Conservation (phyloP, 1,140 invertebrate species). For the Cherax quadricarinatus region DNA sequence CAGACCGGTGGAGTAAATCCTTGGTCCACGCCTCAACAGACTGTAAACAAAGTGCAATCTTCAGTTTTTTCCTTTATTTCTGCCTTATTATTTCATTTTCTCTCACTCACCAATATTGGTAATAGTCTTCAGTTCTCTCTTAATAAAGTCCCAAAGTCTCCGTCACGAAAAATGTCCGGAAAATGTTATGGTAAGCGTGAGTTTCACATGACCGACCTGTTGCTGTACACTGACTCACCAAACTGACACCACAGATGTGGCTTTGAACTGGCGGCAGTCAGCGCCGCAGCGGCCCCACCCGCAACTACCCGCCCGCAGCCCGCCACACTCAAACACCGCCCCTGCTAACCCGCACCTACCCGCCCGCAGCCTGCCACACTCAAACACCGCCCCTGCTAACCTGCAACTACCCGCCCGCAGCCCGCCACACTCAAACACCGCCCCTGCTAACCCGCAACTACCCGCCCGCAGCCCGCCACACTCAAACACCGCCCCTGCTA, state of each 20-base stretch:
- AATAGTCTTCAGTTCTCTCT: not conserved
- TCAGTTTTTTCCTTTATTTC: not conserved
- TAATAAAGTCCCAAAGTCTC: conserved; percentile 2
- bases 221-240: conserved; percentile 47
- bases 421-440: too few species aligned
- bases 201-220: conserved; percentile 65
- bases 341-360: not conserved
- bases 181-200: conserved; percentile 9
- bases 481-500: too few species aligned
- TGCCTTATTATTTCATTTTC: not conserved
- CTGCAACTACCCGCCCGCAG: too few species aligned
- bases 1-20: conserved; percentile 47
- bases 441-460: too few species aligned
- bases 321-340: not conserved
- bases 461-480: too few species aligned
- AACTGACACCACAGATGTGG: conserved; percentile 51
- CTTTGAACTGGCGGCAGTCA: conserved; percentile 51
- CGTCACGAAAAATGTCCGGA: not conserved
- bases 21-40: conserved; percentile 48
- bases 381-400: too few species aligned
- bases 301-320: not conserved
- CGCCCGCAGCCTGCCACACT: too few species aligned
- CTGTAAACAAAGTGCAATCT: conserved; percentile 59
- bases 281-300: not conserved
- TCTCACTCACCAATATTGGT: conserved; percentile 15